phyloP scores from a whole-genome alignment of 2,113 vertebrate species.

The Phrynosoma blainvillii region DNA sequence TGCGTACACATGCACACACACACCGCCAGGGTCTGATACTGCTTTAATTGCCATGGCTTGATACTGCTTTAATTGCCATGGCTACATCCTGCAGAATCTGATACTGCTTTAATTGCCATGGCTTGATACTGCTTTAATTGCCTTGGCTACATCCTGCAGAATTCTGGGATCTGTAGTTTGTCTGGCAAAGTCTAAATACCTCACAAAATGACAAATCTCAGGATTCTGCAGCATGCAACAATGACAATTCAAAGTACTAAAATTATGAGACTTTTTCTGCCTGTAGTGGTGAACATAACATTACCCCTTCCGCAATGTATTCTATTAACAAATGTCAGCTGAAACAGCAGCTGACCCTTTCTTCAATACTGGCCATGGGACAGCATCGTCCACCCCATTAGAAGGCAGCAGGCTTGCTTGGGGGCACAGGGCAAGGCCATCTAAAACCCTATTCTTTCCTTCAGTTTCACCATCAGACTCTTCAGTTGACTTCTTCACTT shows the following conservation, averaged over 20 bases:
- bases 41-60: too few relatives aligned
- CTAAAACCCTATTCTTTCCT: background rate
- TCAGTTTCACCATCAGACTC: background rate
- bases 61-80: too few relatives aligned
- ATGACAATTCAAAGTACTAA: too few relatives aligned
- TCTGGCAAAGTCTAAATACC: too few relatives aligned
- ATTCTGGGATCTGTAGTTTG: too few relatives aligned
- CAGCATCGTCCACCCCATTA: background rate
- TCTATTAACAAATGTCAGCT: background rate
- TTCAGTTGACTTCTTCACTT: background rate
- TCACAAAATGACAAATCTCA: too few relatives aligned
- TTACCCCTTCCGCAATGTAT: background rate
- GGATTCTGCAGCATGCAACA: too few relatives aligned
- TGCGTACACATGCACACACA: background rate
- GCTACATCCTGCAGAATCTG: too few relatives aligned
- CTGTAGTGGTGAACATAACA: background rate
- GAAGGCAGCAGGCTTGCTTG: background rate
- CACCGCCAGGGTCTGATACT: too few relatives aligned
- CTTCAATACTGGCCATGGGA: background rate
- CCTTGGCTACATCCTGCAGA: too few relatives aligned
- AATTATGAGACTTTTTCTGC: background rate
- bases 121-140: too few relatives aligned
- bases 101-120: too few relatives aligned
- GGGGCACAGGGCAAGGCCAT: background rate
- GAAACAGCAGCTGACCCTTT: background rate